A percentile compares a stretch with the other conserved stretches of the same genome.
Evolutionary conservation across 2,888 invertebrate species (phyloP).

Genomic region (Harmothoe impar): DNA sequence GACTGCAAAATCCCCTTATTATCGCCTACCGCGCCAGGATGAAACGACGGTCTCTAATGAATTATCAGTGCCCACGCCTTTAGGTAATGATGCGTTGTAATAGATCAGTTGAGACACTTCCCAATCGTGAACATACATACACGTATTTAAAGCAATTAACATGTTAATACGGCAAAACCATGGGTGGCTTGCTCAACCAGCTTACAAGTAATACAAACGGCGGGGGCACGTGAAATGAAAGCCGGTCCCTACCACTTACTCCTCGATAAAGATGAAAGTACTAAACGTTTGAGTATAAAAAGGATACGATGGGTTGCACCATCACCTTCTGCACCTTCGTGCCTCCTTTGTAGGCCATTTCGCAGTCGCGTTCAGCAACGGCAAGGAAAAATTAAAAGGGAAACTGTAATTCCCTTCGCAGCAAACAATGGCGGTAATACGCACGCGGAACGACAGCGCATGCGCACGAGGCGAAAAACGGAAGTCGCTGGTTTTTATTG

Average conservation of each 20-base stretch:
- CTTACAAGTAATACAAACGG: no score
- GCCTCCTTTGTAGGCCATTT: slow-evolving; percentile 52
- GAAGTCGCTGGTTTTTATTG: background rate
- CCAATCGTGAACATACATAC: no score
- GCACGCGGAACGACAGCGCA: slow-evolving; percentile 33
- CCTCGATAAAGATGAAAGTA: background rate
- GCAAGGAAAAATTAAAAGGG: slow-evolving; percentile 24
- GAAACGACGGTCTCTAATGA: no score
- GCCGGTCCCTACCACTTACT: background rate
- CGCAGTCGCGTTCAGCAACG: slow-evolving; percentile 14
- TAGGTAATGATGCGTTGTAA: no score
- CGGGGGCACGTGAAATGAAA: no score
- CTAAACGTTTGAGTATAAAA: background rate
- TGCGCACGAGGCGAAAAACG: background rate
- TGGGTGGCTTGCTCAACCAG: no score
- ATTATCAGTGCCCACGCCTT: no score
- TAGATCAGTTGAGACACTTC: no score
- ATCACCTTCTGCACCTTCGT: slow-evolving; percentile 59
- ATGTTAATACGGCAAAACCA: no score
- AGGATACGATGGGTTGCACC: slow-evolving; percentile 57
- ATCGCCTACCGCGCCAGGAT: no score
- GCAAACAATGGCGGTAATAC: slow-evolving; percentile 44
- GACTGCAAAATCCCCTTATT: no score
- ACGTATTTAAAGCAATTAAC: no score
- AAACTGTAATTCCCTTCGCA: background rate